These are phyloP conservation scores for Caiman crocodilus DNA, from an alignment of 2,797 vertebrate genomes.

Conservation along the genomic window DNA sequence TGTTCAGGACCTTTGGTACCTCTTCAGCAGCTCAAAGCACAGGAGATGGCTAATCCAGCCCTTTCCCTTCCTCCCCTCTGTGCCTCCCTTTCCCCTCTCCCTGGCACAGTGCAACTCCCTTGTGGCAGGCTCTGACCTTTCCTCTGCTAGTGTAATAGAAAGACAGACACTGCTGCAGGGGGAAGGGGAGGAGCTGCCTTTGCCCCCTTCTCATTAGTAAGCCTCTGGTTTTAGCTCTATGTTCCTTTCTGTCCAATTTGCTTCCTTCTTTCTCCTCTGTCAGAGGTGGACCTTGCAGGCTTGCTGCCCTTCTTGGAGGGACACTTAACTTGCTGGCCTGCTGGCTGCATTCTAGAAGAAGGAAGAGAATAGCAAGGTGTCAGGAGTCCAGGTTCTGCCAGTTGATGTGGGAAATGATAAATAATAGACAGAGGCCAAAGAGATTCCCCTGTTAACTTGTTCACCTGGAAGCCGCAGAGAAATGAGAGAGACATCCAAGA, in stretches of 20 bases:
- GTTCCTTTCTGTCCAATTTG: not conserved
- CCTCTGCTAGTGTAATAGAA: not conserved
- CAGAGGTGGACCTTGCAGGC: not conserved
- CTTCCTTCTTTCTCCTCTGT: not conserved
- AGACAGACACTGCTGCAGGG: not conserved
- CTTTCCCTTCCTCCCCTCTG: not conserved
- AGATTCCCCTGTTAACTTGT: not conserved
- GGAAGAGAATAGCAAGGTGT: not conserved
- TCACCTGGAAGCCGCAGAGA: not conserved
- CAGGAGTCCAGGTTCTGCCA: rapidly evolving
- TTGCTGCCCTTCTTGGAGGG: not conserved
- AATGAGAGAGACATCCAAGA: not conserved
- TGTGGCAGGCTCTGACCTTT: not conserved
- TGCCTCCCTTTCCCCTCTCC: not conserved
- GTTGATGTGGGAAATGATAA: not conserved
- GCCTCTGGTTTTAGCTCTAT: not conserved
- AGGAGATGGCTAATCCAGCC: not conserved
- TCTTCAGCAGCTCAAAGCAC: not conserved
- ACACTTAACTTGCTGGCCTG: not conserved
- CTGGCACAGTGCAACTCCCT: not conserved
- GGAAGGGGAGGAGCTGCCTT: not conserved
- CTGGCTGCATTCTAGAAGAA: not conserved
- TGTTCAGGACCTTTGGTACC: not conserved
- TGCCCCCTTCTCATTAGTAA: not conserved
- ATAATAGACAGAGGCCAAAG: not conserved